Conservation (phyloP, 1,140 invertebrate species). For the Stenopsyche tienmushanensis region DNA sequence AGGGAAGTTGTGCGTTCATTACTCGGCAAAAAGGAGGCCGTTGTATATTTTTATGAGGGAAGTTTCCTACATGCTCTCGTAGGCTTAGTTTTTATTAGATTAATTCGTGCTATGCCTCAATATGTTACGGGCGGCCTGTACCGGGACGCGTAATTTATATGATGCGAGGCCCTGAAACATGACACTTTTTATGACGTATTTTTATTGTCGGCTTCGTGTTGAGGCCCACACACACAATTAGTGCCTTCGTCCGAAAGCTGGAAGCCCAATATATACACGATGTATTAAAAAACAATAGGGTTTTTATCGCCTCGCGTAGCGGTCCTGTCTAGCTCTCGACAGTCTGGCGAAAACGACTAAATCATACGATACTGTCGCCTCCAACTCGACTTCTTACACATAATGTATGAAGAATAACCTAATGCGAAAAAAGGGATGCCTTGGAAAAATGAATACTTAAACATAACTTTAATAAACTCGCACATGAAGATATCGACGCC, state of each 20-base stretch:
- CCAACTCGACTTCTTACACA: no score
- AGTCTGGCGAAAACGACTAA: no score
- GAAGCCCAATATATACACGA: neutral
- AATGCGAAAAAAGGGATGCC: no score
- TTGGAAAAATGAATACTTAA: no score
- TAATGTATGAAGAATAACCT: no score
- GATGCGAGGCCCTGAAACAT: constrained; percentile 17
- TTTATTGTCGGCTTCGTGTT: constrained; percentile 36
- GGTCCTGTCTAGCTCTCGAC: no score
- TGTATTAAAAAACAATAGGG: neutral
- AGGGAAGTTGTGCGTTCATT: neutral
- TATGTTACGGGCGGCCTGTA: neutral
- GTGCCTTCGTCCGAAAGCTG: constrained; percentile 12
- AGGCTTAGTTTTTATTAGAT: constrained; percentile 16
- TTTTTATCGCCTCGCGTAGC: no score
- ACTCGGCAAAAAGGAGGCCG: neutral
- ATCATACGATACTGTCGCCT: no score
- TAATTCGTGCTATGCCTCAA: neutral
- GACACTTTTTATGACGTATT: no score
- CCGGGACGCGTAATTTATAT: neutral
- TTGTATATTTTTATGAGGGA: constrained; percentile 13
- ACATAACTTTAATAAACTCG: no score
- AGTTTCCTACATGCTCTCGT: neutral
- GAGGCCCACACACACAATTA: constrained; percentile 28
- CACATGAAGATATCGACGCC: no score